Percentiles rank a stretch among this genome's conserved stretches.
Conservation (phyloP, 2,888 invertebrate species). For the Lochmaea capreae region DNA sequence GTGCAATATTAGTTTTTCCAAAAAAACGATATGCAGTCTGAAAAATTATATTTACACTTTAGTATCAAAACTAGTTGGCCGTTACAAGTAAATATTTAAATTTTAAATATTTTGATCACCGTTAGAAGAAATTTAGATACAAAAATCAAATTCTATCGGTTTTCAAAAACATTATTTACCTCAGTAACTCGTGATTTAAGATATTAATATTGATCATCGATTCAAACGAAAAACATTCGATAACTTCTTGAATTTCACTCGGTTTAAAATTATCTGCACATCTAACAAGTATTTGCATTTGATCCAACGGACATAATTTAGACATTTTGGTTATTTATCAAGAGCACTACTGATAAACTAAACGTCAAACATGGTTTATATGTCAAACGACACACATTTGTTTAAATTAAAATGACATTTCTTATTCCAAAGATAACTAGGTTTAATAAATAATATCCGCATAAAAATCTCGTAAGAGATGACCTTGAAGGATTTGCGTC, state of each 20-base stretch:
- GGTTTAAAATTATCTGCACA: slow-evolving; percentile 15
- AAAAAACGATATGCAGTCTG: slow-evolving; percentile 35
- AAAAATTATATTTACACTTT: slow-evolving; percentile 22
- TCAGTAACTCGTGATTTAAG: slow-evolving; percentile 35
- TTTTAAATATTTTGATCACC: too few species aligned
- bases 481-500: too few species aligned
- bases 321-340: neutral
- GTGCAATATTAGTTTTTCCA: slow-evolving; percentile 39
- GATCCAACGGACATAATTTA: neutral
- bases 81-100: too few species aligned
- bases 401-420: neutral
- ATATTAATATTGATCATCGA: slow-evolving; percentile 39
- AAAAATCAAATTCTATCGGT: neutral
- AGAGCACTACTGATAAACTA: neutral
- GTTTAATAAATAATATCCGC: neutral
- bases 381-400: neutral
- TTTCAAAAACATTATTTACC: slow-evolving; percentile 27
- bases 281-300: slow-evolving; percentile 21
- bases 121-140: neutral
- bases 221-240: slow-evolving; percentile 39
- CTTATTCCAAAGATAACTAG: neutral
- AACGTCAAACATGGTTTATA: neutral
- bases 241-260: slow-evolving; percentile 26
- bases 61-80: neutral
- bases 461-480: too few species aligned